Percentiles rank a stretch among this genome's conserved stretches.
Conservation (phyloP, 1,140 invertebrate genomes). For the Hesperophylax magnus region DNA sequence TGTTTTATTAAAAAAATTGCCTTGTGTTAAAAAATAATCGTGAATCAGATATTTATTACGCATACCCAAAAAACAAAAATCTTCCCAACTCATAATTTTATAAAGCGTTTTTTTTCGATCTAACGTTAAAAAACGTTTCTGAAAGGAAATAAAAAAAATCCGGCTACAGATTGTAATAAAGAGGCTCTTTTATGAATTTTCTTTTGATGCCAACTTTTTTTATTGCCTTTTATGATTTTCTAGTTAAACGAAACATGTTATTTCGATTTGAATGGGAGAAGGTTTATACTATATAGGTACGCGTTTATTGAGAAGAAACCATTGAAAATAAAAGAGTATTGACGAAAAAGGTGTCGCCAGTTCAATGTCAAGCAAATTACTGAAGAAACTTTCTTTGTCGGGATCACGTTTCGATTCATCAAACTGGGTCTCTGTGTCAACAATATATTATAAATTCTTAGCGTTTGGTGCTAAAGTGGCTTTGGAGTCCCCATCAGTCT, state of each 20-base stretch:
- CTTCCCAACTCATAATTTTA: no score
- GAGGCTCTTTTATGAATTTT: background rate
- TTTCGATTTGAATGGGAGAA: conserved; percentile 3
- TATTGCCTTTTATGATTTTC: background rate
- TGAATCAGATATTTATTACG: background rate
- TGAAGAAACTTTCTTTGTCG: background rate
- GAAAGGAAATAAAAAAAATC: conserved; percentile 7
- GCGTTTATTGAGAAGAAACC: conserved; percentile 18
- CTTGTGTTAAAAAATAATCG: background rate
- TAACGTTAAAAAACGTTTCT: background rate
- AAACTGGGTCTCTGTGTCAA: background rate
- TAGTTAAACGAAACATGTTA: conserved; percentile 11
- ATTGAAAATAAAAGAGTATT: conserved; percentile 21
- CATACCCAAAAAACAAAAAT: no score
- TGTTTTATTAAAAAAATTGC: no score
- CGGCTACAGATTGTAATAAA: background rate
- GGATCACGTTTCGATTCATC: conserved; percentile 16
- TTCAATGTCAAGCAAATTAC: conserved; percentile 16
- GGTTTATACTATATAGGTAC: background rate
- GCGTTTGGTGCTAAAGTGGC: background rate
- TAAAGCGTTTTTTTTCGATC: background rate
- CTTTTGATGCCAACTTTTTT: conserved; percentile 18
- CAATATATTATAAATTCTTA: conserved; percentile 1
- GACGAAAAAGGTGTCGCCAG: background rate
- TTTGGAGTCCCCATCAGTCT: background rate